phyloP scores from a whole-genome alignment of 1,140 invertebrate genomes.

The Mesaphorura yosii region DNA sequence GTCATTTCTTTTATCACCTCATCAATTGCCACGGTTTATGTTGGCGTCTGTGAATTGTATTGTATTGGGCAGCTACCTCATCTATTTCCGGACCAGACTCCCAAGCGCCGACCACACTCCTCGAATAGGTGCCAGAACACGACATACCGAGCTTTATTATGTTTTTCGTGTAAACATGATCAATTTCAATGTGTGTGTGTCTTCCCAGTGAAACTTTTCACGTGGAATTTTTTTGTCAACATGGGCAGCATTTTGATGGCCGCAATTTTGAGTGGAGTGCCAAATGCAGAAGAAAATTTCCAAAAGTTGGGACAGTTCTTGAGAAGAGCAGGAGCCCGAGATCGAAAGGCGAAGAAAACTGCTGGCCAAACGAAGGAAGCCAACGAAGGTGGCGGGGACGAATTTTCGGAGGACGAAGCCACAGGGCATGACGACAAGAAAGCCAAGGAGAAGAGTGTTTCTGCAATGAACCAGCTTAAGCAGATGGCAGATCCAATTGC shows the following conservation, averaged over 20 bases:
- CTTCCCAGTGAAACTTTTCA: constrained; percentile 19
- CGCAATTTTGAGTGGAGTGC: constrained; percentile 7
- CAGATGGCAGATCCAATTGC: too few relatives aligned
- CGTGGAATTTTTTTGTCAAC: constrained; percentile 24
- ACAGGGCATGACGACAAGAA: neutral
- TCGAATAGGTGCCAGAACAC: constrained; percentile 17
- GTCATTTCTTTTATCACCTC: constrained; percentile 19
- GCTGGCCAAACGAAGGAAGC: too few relatives aligned
- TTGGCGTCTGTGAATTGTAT: constrained; percentile 23
- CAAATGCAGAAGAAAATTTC: neutral
- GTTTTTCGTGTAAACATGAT: neutral
- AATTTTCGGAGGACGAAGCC: neutral
- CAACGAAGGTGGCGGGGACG: too few relatives aligned
- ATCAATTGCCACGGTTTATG: constrained; percentile 11
- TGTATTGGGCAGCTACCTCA: constrained; percentile 13
- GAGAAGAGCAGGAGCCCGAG: too few relatives aligned
- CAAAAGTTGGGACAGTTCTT: too few relatives aligned
- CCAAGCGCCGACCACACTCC: constrained; percentile 25
- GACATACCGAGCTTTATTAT: neutral
- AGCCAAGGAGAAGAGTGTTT: neutral
- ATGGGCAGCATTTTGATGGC: constrained; percentile 14
- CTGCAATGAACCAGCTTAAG: neutral
- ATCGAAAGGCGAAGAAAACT: too few relatives aligned
- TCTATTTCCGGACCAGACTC: constrained; percentile 24
- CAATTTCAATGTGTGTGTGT: neutral